These are phyloP conservation scores for Oligia latruncula DNA, from an alignment of 2,888 invertebrate genomes.

Conservation along the genomic window DNA sequence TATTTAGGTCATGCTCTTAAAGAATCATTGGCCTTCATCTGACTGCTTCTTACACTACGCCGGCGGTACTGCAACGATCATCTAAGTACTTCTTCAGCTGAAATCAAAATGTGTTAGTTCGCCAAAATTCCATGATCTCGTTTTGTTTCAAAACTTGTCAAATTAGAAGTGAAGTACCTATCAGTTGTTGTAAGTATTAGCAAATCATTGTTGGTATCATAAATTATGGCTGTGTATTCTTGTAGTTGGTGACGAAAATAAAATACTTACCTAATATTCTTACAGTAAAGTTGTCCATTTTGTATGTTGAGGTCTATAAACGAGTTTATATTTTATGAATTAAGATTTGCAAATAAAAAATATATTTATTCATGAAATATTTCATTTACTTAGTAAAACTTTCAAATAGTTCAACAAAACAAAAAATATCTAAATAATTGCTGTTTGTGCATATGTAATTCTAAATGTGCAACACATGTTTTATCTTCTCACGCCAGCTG, in stretches of 20 bases:
- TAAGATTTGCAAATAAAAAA: slow-evolving; percentile 22
- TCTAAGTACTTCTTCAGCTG: neutral
- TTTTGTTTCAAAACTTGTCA: slow-evolving; percentile 1
- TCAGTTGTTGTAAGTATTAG: neutral
- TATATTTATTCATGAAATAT: neutral
- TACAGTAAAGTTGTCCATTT: slow-evolving; percentile 4
- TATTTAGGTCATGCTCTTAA: neutral
- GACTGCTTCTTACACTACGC: neutral
- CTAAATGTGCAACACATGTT: slow-evolving; percentile 68
- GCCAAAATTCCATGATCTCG: neutral
- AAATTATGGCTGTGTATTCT: neutral
- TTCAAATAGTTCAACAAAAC: slow-evolving; percentile 9
- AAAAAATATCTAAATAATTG: slow-evolving; percentile 1
- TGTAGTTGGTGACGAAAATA: slow-evolving; percentile 1
- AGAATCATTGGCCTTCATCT: neutral
- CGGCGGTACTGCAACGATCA: neutral
- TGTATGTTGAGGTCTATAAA: slow-evolving; percentile 22
- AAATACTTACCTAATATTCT: neutral
- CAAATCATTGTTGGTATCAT: neutral
- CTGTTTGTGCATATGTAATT: neutral
- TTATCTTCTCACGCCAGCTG: slow-evolving; percentile 69
- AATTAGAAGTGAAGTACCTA: neutral
- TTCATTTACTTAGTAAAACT: slow-evolving; percentile 26
- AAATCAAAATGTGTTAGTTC: slow-evolving; percentile 4
- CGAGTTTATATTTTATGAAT: neutral